Base-by-base conservation (phyloP, 2,888 invertebrate species). In the Pollenia amentaria region DNA sequence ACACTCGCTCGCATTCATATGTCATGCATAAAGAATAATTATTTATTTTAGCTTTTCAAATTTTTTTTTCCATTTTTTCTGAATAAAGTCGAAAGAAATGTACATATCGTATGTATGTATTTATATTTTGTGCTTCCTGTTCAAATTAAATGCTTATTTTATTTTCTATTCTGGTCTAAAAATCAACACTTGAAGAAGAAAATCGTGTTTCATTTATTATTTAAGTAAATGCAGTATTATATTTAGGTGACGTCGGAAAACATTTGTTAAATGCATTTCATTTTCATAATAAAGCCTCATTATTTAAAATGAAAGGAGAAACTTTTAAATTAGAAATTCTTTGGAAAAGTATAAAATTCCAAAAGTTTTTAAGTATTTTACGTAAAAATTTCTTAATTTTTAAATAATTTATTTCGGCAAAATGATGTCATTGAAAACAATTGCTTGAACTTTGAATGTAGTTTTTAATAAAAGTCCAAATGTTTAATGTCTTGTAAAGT, bases 131-230 rank as follows among this genome's bases (percentile, higher is more conserved):
- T 40, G 12, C 48, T 51, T 67, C 18, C 29, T 57, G 57, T 55
- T 40, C 9, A 38, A 62, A 51, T 51, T 40, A 40, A 51, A 75
- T 73, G 48, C 40, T 38, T 75, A 40, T 75, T 48, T 7, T 51
- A 40, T 73, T 51, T 62, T 18, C 16, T 67, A 51, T 67, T 67
- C 8, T 14, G 14, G 8, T 12, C 9, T 29, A 14, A 67, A 65
- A 16, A 21, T 11, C 55, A 21, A 4, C n/a, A 51, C n/a, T 51
- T 16, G 12, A 64, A 64, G 14, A 10, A 64, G 14, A 38, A 10
- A 42, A 16, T n/a, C 16, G 38, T 42, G 42, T 62, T 29, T 67
- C 42, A 21, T 8, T 55, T 21, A 51, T 9, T 51, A 46, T 42
- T 40, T 11, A 42, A 0, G 42, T 40, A 16, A n/a, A 16, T 14